A percentile compares a stretch with the other conserved stretches of the same genome.
These are phyloP conservation scores for Papilio helenus DNA, from an alignment of 1,140 invertebrate genomes.

Conservation along the genomic window DNA sequence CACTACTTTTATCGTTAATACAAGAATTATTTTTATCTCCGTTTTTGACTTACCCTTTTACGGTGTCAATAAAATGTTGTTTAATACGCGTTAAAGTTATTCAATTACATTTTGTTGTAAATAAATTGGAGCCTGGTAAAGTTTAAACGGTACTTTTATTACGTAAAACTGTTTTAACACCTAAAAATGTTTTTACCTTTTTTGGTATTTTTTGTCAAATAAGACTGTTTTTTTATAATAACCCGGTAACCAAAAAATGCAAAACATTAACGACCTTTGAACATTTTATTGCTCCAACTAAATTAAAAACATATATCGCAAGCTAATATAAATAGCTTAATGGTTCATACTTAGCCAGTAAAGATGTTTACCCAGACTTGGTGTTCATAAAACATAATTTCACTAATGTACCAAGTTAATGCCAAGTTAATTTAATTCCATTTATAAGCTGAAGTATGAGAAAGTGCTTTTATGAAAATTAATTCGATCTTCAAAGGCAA, in stretches of 20 bases:
- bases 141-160: constrained; percentile 29
- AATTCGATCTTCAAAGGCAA: not conserved
- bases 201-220: constrained; percentile 1
- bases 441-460: not conserved
- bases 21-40: constrained; percentile 35
- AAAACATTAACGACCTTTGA: not conserved
- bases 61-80: constrained; percentile 26
- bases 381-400: too few relatives aligned
- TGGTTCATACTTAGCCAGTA: not conserved
- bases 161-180: constrained; percentile 1
- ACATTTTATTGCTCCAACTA: not conserved
- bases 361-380: too few relatives aligned
- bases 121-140: not conserved
- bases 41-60: constrained; percentile 30
- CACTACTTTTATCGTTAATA: constrained; percentile 14
- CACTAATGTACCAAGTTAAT: too few relatives aligned
- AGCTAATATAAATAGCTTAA: not conserved
- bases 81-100: constrained; percentile 9
- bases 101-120: constrained; percentile 20
- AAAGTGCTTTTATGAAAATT: constrained; percentile 4
- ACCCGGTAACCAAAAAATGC: not conserved
- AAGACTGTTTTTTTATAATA: not conserved
- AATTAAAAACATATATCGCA: not conserved
- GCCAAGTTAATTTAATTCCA: too few relatives aligned
- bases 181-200: constrained; percentile 19